A percentile compares a stretch with the other conserved stretches of the same genome.
Evolutionary conservation across 1,140 invertebrate genomes (phyloP).

Genomic region (Dendroctonus valens): DNA sequence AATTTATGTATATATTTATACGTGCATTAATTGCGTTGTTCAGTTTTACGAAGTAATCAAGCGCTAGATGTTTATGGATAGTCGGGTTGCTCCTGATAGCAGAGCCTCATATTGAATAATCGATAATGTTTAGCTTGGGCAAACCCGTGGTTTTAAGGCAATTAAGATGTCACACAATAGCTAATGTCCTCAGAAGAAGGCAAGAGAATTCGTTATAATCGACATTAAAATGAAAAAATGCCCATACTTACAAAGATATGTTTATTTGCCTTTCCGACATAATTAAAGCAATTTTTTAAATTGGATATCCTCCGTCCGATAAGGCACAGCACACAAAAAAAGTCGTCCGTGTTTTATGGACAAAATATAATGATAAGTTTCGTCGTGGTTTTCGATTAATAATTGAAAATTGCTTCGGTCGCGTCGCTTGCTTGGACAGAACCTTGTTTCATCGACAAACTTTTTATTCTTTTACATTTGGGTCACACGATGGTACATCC

Average conservation of each 20-base stretch:
- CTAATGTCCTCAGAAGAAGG: too few relatives aligned
- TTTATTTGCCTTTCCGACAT: constrained; percentile 28
- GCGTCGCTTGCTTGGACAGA: constrained; percentile 20
- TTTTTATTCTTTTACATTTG: constrained; percentile 32
- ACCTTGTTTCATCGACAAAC: constrained; percentile 24
- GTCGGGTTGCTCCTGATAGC: too few relatives aligned
- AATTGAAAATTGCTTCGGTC: constrained; percentile 31
- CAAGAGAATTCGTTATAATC: background rate
- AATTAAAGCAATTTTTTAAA: constrained; percentile 32
- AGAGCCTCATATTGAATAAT: too few relatives aligned
- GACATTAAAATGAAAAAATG: background rate
- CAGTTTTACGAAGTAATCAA: too few relatives aligned
- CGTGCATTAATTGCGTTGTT: too few relatives aligned
- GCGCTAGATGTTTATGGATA: too few relatives aligned
- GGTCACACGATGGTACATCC: constrained; percentile 37
- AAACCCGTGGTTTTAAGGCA: too few relatives aligned
- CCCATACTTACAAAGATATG: constrained; percentile 3
- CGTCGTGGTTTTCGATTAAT: constrained; percentile 30
- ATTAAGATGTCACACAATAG: too few relatives aligned
- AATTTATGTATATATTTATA: too few relatives aligned
- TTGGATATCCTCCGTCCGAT: constrained; percentile 18
- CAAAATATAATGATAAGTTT: constrained; percentile 33
- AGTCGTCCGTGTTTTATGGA: constrained; percentile 20
- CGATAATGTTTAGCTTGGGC: too few relatives aligned
- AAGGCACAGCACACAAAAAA: constrained; percentile 21